Evolutionary conservation across 53 echinoderm and acorn worm genomes (phyloP), one percentile per base, ranked within the genome.

Genomic region (Patiria pectinifera): DNA sequence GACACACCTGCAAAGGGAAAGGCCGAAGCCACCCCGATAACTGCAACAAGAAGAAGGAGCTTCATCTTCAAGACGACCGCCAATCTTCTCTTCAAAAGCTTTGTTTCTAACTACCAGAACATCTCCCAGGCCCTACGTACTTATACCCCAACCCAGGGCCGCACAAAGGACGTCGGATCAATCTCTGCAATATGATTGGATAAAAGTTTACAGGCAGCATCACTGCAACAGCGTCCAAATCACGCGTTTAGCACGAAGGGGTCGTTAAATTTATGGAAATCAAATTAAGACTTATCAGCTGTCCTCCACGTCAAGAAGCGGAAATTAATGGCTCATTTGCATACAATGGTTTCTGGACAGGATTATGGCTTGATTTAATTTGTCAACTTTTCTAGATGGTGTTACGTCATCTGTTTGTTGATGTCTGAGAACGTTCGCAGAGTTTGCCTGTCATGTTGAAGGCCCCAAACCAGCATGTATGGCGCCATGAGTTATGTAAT

Each of bases 21-120:
- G 18, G 91, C 91, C 4, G 46, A 70, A 13, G 45, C 91, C 43
- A 78, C 47, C 91, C 91, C 91, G 45, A 91, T 82, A 43, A 91
- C 45, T 10, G 70, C 66, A 10, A 91, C 63, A 26, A 91, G 82
- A 21, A 91, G 61, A 5, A 91, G 71, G 4, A 66, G 69, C 70
- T 91, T 91, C 91, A 91, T 91, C 71, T 18, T 78, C 9, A 21
- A 15, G 21, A 22, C 21, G 74, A 74, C 24, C 21, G 16, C 21
- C 74, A 24, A 22, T 24, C 24, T 24, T 74, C 74, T 74, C 74
- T 74, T 6, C 16, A 24, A 35, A 35, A 35, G 35, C 35, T 35
- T 35, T 35, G 35, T 35, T 35, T 35, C 35, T 35, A 74, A 74
- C 74, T 24, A 21, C 74, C n/a, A 6, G 10, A 21, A 2, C n/a